Base-by-base conservation (phyloP, 1,140 invertebrate genomes). In the Himalopsyche phryganea region DNA sequence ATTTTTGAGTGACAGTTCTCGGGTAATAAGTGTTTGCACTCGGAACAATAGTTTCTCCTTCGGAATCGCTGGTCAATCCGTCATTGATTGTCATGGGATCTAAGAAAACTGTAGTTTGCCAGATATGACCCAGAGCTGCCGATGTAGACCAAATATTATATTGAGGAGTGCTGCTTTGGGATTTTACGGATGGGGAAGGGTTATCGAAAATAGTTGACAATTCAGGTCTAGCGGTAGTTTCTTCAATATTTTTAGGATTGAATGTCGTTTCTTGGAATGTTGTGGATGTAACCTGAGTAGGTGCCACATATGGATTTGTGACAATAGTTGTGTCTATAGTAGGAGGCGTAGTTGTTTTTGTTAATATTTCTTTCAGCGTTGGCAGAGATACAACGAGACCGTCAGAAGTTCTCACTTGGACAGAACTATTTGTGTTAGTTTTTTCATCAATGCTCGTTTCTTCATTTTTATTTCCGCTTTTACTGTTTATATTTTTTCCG, bases 31-130 rank as follows among this genome's bases (percentile, higher is more conserved):
- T 65, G 47, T 65, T 65, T 7, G 62, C 58, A 55, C 58, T 61
- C 1, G 62, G 53, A 50, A 57, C 35, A 42, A 65, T 58, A 5
- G 53, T 60, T 53, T 65, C 62, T 20, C 10, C 20, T 14, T 28
- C 50, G 1, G 19, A 5, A 42, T 58, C 58, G 15, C 40, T 54
- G 6, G 50, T 83, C 44, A 84, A 72, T 9, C 80, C 86, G 60
- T 83, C 85, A 66, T 90, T 90, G 15, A 89, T 82, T 15, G 81
- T 82, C 38, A 84, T 80, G 0, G 87, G 87, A 71, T 89, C 85
- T 1, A 88, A 73, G 46, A 80, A 80, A n/a, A 85, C 78, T 0
- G 84, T 83, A 11, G 80, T 84, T 59, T 85, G 80, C 84, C 84
- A 86, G 50, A 71, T 72, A 53, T 73, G 58, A 33, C 58, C 62